Percentiles rank a stretch among this genome's conserved stretches.
Conservation (phyloP, 2,888 invertebrate genomes). For the Ellobium chinense region DNA sequence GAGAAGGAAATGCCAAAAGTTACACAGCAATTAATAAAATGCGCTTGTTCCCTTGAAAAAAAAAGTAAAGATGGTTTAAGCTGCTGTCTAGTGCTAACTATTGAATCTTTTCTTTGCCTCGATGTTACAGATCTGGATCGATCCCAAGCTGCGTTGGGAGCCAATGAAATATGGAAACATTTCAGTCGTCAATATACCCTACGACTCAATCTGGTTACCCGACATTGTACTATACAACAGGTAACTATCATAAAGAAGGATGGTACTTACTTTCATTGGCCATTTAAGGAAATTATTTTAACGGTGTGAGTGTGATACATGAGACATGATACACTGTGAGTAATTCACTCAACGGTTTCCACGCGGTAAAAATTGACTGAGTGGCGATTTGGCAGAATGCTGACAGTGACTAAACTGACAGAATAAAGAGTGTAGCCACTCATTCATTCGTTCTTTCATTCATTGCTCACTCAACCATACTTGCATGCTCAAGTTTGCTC, state of each 20-base stretch:
- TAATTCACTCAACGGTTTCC: no score
- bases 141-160: conserved; percentile 92
- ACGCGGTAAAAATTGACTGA: no score
- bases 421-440: no score
- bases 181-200: conserved; percentile 89
- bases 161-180: conserved; percentile 90
- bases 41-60: not conserved
- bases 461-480: no score
- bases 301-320: no score
- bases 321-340: no score
- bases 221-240: conserved; percentile 94
- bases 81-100: not conserved
- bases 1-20: not conserved
- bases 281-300: no score
- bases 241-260: conserved; percentile 83
- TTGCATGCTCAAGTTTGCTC: no score
- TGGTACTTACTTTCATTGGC: no score
- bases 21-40: not conserved
- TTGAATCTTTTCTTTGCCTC: not conserved
- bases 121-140: conserved; percentile 87
- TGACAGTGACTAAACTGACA: no score
- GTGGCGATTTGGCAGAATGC: no score
- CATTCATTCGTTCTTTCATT: no score
- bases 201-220: conserved; percentile 90
- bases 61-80: not conserved